phyloP scores from a whole-genome alignment of 1,140 invertebrate genomes.

The Drosophila arawakana region DNA sequence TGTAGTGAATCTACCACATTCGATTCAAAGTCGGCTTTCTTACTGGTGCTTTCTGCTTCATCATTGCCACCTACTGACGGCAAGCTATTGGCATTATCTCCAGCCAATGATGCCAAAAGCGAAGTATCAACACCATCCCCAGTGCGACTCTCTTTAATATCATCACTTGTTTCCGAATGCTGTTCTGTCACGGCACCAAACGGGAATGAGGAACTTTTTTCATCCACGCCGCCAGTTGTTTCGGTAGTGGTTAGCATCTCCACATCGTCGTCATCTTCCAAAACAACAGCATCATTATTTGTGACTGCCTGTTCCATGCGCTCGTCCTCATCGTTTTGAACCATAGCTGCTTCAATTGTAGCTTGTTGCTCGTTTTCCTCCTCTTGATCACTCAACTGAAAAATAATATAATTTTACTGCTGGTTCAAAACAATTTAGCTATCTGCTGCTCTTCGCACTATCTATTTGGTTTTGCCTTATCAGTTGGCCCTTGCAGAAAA shows the following conservation, averaged over 20 bases:
- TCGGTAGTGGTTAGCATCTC: conserved; percentile 61
- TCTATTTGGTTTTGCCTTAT: conserved; percentile 38
- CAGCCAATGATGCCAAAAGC: conserved; percentile 76
- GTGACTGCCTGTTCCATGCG: conserved; percentile 23
- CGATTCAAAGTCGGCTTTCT: conserved; percentile 70
- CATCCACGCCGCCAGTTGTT: conserved; percentile 63
- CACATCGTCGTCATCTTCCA: conserved; percentile 62
- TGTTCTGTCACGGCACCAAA: conserved; percentile 65
- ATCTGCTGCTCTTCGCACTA: neutral
- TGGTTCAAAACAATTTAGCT: neutral
- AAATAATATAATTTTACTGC: conserved; percentile 20
- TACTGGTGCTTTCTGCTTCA: conserved; percentile 53
- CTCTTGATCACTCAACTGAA: conserved; percentile 68
- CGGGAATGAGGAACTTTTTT: conserved; percentile 83
- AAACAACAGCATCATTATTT: neutral
- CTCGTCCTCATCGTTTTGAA: conserved; percentile 38
- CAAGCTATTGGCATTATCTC: conserved; percentile 84
- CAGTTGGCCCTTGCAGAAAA: conserved; percentile 84
- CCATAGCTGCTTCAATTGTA: conserved; percentile 20
- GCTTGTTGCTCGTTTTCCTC: conserved; percentile 43
- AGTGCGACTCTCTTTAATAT: conserved; percentile 56
- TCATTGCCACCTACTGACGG: conserved; percentile 84
- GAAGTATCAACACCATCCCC: conserved; percentile 71
- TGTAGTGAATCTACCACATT: conserved; percentile 41
- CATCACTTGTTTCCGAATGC: conserved; percentile 80